Percentiles rank a stretch among this genome's conserved stretches.
Conservation (phyloP, 2,797 vertebrate genomes). For the Rhinichthys osculus region DNA sequence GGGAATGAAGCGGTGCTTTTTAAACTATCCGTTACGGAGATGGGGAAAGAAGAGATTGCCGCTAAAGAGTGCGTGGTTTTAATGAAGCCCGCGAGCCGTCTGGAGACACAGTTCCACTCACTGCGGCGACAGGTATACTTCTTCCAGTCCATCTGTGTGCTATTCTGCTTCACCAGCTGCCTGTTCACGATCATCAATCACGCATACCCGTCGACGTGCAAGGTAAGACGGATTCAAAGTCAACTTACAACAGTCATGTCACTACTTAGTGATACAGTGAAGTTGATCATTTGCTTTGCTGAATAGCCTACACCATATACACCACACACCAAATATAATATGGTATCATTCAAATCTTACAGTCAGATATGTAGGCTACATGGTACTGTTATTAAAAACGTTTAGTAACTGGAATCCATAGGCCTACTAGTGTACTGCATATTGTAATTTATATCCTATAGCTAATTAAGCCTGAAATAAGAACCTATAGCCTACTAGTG, state of each 20-base stretch:
- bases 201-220: not conserved
- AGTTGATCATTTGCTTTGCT: not conserved
- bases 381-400: not conserved
- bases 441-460: not conserved
- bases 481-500: no score
- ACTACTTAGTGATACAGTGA: not conserved
- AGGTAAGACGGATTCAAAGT: not conserved
- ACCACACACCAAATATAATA: no score
- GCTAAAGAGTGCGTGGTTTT: not conserved
- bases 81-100: not conserved
- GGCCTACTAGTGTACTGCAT: not conserved
- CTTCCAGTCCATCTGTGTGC: not conserved
- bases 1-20: not conserved
- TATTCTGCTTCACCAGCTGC: conserved; percentile 26
- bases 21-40: conserved; percentile 1
- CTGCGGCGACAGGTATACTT: conserved; percentile 1
- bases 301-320: not conserved
- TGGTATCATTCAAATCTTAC: not conserved
- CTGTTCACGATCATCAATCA: not conserved
- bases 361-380: not conserved
- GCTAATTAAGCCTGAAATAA: not conserved
- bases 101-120: not conserved
- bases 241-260: not conserved
- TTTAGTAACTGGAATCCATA: not conserved
- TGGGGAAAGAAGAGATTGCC: not conserved